A percentile compares a stretch with the other conserved stretches of the same genome.
Conservation (phyloP, 2,113 vertebrate species). For the Verasper variegatus region DNA sequence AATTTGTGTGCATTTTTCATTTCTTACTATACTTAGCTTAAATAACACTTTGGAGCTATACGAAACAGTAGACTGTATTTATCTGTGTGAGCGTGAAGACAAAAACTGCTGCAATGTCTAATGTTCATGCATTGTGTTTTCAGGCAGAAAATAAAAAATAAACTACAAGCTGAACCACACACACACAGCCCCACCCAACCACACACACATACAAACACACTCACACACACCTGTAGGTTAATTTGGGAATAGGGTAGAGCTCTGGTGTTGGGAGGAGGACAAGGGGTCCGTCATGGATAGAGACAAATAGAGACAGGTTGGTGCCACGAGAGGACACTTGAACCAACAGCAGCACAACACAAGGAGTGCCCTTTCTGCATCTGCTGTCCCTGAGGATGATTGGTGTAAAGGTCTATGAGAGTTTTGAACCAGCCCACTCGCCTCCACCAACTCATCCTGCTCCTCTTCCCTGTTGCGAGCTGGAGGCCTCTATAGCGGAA, state of each 20-base stretch:
- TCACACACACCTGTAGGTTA: slow-evolving; percentile 56
- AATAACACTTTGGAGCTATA: slow-evolving; percentile 3
- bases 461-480: slow-evolving; percentile 52
- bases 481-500: slow-evolving; percentile 32
- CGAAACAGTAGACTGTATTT: slow-evolving; percentile 24
- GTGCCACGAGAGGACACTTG: slow-evolving; percentile 59
- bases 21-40: background rate
- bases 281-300: slow-evolving; percentile 53
- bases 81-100: slow-evolving; percentile 37
- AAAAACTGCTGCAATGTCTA: slow-evolving; percentile 69
- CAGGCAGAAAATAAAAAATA: slow-evolving; percentile 58
- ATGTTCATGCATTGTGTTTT: slow-evolving; percentile 62
- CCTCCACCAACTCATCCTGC: slow-evolving; percentile 20
- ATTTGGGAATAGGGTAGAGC: slow-evolving; percentile 71
- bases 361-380: slow-evolving; percentile 42
- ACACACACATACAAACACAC: slow-evolving; percentile 10
- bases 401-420: slow-evolving; percentile 58
- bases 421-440: slow-evolving; percentile 35
- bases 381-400: slow-evolving; percentile 58
- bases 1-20: background rate
- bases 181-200: background rate
- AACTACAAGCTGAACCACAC: slow-evolving; percentile 40
- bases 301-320: slow-evolving; percentile 4
- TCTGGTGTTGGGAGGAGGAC: slow-evolving; percentile 64
- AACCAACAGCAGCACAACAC: slow-evolving; percentile 55